A percentile compares a stretch with the other conserved stretches of the same genome.
phyloP scores from a whole-genome alignment of 2,888 invertebrate genomes.

The Andrena minutula region DNA sequence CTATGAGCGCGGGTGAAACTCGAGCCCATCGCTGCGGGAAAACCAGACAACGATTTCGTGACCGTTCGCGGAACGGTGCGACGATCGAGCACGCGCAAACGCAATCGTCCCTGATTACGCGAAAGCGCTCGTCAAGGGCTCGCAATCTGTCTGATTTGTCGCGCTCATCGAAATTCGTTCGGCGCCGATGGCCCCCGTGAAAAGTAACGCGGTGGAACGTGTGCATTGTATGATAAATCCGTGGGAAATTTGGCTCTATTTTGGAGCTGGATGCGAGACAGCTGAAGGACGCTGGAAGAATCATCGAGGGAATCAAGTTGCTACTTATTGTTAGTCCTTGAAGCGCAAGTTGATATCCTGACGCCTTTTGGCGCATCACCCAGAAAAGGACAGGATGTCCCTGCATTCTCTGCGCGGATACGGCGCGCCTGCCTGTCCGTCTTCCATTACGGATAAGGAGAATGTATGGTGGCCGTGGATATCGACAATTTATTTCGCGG shows the following conservation, averaged over 20 bases:
- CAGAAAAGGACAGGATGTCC: conserved; percentile 3
- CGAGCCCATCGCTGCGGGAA: not conserved
- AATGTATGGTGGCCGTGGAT: conserved; percentile 42
- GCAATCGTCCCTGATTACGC: conserved; percentile 25
- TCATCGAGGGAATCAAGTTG: no score
- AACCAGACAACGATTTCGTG: not conserved
- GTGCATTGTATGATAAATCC: not conserved
- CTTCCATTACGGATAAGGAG: conserved; percentile 56
- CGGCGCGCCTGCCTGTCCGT: conserved; percentile 37
- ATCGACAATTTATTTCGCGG: conserved; percentile 44
- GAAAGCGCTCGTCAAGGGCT: conserved; percentile 10
- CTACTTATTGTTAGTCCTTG: no score
- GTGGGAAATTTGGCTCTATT: not conserved
- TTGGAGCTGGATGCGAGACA: no score
- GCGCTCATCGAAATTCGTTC: conserved; percentile 25
- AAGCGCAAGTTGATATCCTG: no score
- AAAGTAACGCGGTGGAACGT: conserved; percentile 14
- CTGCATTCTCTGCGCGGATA: conserved; percentile 19
- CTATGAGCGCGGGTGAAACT: not conserved
- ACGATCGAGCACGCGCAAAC: conserved; percentile 9
- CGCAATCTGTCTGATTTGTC: conserved; percentile 12
- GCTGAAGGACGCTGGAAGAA: no score
- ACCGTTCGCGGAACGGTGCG: conserved; percentile 11
- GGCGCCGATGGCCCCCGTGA: not conserved
- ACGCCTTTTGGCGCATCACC: no score